A percentile compares a stretch with the other conserved stretches of the same genome.
These are phyloP conservation scores for Aphelenchoides besseyi DNA, from an alignment of 1,140 invertebrate species.

Conservation along the genomic window DNA sequence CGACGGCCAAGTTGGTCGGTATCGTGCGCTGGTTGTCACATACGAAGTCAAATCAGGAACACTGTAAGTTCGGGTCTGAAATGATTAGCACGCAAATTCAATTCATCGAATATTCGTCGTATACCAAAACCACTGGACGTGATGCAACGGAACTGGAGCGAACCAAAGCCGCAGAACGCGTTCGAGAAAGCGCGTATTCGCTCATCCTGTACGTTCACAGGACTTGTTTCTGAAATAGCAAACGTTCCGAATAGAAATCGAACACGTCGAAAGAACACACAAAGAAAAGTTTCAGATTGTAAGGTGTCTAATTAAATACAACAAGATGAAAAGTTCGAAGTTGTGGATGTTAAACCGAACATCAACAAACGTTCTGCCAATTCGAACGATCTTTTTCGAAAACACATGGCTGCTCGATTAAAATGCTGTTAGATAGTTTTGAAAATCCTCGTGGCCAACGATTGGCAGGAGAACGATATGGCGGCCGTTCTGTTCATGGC, in stretches of 20 bases:
- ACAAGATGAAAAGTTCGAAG: no score
- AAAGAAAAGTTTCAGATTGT: not conserved
- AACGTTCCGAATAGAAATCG: not conserved
- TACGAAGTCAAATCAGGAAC: conserved; percentile 14
- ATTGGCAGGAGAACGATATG: no score
- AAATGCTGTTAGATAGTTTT: no score
- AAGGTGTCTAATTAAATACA: no score
- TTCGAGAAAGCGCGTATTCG: conserved; percentile 40
- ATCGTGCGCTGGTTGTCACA: conserved; percentile 6
- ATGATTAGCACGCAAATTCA: not conserved
- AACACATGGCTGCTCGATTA: conserved; percentile 3
- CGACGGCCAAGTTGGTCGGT: no score
- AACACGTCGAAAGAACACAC: not conserved
- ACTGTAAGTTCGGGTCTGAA: not conserved
- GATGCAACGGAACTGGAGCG: conserved; percentile 33
- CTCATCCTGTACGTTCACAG: conserved; percentile 26
- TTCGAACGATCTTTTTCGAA: no score
- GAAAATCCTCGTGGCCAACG: no score
- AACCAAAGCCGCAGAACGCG: conserved; percentile 39
- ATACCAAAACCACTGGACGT: conserved; percentile 33
- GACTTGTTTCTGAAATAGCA: not conserved
- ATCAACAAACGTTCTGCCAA: no score
- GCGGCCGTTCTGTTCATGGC: not conserved
- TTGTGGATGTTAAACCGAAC: no score
- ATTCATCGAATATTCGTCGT: not conserved